These are phyloP conservation scores for Heliconius hermathena DNA, from an alignment of 1,140 invertebrate genomes.

Conservation along the genomic window DNA sequence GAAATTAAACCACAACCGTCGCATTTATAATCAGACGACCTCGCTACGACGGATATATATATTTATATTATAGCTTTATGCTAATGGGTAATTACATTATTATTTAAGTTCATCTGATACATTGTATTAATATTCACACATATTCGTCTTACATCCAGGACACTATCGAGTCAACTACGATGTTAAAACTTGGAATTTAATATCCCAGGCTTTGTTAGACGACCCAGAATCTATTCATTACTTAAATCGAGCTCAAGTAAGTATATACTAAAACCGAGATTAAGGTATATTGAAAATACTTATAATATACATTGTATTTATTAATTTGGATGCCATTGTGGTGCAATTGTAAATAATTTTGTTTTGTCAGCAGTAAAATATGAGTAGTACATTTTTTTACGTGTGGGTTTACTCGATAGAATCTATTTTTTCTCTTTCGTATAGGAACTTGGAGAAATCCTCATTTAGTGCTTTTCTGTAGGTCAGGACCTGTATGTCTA, in stretches of 20 bases:
- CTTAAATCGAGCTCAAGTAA: slow-evolving; percentile 70
- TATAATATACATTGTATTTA: slow-evolving; percentile 1
- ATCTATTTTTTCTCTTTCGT: no score
- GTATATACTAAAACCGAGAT: slow-evolving; percentile 25
- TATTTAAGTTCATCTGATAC: not conserved
- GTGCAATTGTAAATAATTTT: not conserved
- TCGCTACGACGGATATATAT: no score
- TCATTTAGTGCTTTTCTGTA: no score
- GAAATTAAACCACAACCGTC: no score
- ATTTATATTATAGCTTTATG: no score
- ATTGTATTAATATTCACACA: not conserved
- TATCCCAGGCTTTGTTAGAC: slow-evolving; percentile 47
- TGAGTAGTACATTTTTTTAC: no score
- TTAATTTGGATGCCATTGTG: not conserved
- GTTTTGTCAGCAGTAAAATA: not conserved
- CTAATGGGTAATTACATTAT: not conserved
- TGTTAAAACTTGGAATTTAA: slow-evolving; percentile 42
- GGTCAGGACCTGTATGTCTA: no score
- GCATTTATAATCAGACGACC: no score
- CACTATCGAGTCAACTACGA: slow-evolving; percentile 43
- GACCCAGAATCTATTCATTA: slow-evolving; percentile 60
- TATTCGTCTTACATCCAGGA: slow-evolving; percentile 21
- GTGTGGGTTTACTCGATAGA: no score
- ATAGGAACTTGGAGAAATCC: no score
- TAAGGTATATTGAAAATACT: slow-evolving; percentile 19